Conservation (phyloP, 2,797 vertebrate genomes). For the Alcedo atthis region DNA sequence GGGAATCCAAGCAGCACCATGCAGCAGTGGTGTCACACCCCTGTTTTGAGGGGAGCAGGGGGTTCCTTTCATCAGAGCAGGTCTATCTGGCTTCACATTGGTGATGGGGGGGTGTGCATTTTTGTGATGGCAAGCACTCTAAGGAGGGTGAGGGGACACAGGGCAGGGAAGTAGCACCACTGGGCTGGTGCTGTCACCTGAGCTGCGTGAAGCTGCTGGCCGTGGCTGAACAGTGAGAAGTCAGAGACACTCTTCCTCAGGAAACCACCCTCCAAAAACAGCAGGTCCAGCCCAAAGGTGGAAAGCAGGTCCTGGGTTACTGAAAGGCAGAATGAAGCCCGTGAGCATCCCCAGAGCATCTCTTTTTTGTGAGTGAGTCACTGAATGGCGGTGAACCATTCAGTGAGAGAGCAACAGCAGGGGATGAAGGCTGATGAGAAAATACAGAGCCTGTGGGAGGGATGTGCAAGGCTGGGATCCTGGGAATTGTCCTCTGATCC, state of each 20-base stretch:
- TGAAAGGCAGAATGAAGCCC: slow-evolving; percentile 2
- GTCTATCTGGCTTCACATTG: accelerated
- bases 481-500: accelerated
- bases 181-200: slow-evolving; percentile 47
- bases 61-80: not conserved
- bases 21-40: too few species aligned
- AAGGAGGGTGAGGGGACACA: not conserved
- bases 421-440: not conserved
- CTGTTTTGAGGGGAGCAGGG: not conserved
- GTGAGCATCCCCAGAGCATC: not conserved
- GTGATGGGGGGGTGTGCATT: too few species aligned
- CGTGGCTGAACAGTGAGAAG: slow-evolving; percentile 35
- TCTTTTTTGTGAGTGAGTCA: not conserved
- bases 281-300: slow-evolving; percentile 65
- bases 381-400: not conserved
- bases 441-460: not conserved
- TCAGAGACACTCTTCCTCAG: slow-evolving; percentile 55
- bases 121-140: not conserved
- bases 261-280: slow-evolving; percentile 70
- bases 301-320: slow-evolving; percentile 66
- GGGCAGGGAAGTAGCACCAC: not conserved
- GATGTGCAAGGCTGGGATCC: not conserved
- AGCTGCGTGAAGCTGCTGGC: slow-evolving; percentile 18
- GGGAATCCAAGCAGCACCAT: not conserved
- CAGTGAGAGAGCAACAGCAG: not conserved